Evolutionary conservation across 2,888 invertebrate genomes (phyloP).

Genomic region (Lasioglossum calceatum): DNA sequence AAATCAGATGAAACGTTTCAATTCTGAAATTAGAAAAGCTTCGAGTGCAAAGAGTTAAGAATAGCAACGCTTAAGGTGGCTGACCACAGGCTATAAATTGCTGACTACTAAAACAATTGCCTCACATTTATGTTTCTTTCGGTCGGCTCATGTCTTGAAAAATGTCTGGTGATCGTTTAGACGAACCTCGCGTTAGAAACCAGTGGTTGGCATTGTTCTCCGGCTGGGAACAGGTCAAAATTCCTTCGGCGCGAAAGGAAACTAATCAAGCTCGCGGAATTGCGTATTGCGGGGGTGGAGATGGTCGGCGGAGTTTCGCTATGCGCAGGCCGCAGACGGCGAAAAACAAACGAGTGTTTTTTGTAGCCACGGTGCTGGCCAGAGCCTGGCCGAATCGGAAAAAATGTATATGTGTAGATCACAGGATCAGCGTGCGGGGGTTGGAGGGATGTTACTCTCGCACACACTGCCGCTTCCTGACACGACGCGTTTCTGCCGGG

Average conservation of each 20-base stretch:
- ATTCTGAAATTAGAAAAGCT: background rate
- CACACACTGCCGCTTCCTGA: slow-evolving; percentile 40
- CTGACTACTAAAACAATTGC: background rate
- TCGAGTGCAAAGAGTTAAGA: background rate
- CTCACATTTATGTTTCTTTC: background rate
- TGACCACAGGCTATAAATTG: background rate
- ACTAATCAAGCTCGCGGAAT: slow-evolving; percentile 67
- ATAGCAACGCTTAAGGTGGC: background rate
- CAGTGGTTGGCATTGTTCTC: background rate
- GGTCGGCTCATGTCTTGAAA: background rate
- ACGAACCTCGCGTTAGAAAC: background rate
- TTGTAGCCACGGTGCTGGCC: slow-evolving; percentile 29
- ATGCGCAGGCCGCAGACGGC: slow-evolving; percentile 57
- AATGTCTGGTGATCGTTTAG: background rate
- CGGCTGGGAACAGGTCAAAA: slow-evolving; percentile 24
- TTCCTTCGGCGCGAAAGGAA: slow-evolving; percentile 59
- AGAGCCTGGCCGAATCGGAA: slow-evolving; percentile 24
- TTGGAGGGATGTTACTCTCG: slow-evolving; percentile 31
- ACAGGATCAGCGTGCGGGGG: background rate
- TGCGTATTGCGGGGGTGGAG: slow-evolving; percentile 58
- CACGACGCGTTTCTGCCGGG: slow-evolving; percentile 63
- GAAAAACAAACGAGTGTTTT: slow-evolving; percentile 68
- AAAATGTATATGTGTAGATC: slow-evolving; percentile 44
- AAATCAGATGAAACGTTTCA: background rate
- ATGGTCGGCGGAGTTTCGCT: slow-evolving; percentile 50